Base-by-base conservation (phyloP, 2,797 vertebrate genomes). In the Oophaga sylvatica region DNA sequence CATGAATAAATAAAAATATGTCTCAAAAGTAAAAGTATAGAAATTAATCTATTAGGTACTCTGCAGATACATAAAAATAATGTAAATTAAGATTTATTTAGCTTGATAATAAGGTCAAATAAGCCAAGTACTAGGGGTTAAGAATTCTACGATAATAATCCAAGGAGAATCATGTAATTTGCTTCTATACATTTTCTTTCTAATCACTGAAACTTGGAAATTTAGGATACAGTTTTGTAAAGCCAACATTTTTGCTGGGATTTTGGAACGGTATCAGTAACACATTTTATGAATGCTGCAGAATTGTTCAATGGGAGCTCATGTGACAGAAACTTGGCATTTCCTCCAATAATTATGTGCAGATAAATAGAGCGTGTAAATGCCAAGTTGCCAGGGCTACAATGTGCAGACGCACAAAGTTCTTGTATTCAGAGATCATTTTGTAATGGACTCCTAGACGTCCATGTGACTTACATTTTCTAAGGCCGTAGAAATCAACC, bases 301-400 rank as follows among this genome's bases (percentile, higher is more conserved):
- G 75, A 77, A n/a, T 75, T 77, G 12, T 77, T 77, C 75, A 77
- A 77, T 77, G 45, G n/a, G 13, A 77, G 75, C 75, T 56, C 75
- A 77, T 77, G 75, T 77, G 75, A 77, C 75, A 77, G 75, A 77
- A 77, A 77, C 45, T 53, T 77, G 75, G 75, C 75, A 77, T 77
- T 77, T 77, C 53, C 75, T 56, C 48, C n/a, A 77, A 77, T 77
- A 77, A 77, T 77, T 56, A 77, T 77, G 75, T 77, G 75, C 48
- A 53, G 48, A 53, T 26, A 77, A 77, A 77, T 56, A 77, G 75
- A 77, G 75, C 75, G 20, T 56, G 75, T 56, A 77, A 77, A 26
- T 77, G 75, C 75, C 75, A 77, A 77, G 75, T 77, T 77, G 75
- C 75, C 53, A 77, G 22, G 73, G 75, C 75, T 56, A 77, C 75